Base-by-base conservation (phyloP, 2,888 invertebrate species). In the Loripinus fragilis region DNA sequence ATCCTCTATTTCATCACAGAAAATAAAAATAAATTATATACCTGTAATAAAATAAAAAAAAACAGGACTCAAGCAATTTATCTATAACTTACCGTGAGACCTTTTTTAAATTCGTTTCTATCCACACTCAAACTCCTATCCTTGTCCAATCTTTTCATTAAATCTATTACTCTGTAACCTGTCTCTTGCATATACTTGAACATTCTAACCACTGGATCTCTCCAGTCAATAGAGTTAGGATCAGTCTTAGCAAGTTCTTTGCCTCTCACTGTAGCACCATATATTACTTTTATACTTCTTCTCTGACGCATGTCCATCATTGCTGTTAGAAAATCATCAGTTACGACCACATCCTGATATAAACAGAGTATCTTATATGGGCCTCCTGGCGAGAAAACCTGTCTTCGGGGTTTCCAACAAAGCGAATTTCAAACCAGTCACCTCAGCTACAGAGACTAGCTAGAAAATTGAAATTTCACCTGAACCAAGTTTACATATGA, bases 171-270 rank as follows among this genome's bases (percentile, higher is more conserved):
- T 28, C 91, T 76, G 70, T 89, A 87, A 17, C 89, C 89, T 71
- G 88, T 78, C 25, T 86, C 87, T 71, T 85, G 87, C 88, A 91
- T 90, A 79, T 85, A 88, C 66, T 90, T 86, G 73, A 85, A 90
- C 78, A 90, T 76, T n/a, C 87, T 82, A 60, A 85, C 77, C 15
- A 89, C 85, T 1, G 89, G 89, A 68, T 89, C 87, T 60, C 82
- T 79, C 83, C 85, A 81, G 72, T 85, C 86, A 17, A 89, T 83
- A 10, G 77, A 87, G 15, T 85, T 83, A 2, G 76, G 80, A 30
- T 85, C 85, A 30, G 76, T 76, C 12, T 76, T 71, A 23, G 80
- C 71, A 7, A 74, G 66, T 28, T 80, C 78, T 25, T 70, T 80
- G 2, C 85, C 83, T 69, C 83, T 85, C 15, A 90, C 87, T 10